A percentile compares a stretch with the other conserved stretches of the same genome.
Conservation (phyloP, 2,888 invertebrate genomes). For the Folsomia candida region DNA sequence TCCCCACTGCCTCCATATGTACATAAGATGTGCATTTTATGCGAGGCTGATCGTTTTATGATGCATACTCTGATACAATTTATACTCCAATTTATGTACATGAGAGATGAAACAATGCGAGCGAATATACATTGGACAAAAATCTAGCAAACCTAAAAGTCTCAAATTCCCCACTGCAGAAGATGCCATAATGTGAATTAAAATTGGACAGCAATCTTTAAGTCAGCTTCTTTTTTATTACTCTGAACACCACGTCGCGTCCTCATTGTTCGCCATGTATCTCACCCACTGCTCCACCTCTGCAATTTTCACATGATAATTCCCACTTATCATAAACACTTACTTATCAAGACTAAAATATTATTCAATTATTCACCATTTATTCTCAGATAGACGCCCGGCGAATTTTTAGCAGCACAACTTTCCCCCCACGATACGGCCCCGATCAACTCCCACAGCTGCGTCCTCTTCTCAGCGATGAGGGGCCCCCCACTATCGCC, state of each 20-base stretch:
- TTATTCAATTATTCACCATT: constrained; percentile 21
- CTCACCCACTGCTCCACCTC: constrained; percentile 46
- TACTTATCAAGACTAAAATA: not conserved
- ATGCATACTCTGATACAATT: no score
- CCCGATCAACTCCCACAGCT: constrained; percentile 41
- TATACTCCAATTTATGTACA: no score
- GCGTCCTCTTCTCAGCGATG: constrained; percentile 30
- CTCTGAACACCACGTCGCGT: constrained; percentile 40
- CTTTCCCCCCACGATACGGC: constrained; percentile 45
- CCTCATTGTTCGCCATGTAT: constrained; percentile 42
- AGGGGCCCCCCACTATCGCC: constrained; percentile 44
- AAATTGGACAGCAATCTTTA: no score
- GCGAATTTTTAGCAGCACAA: constrained; percentile 38
- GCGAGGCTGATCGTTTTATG: no score
- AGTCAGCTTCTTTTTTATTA: not conserved
- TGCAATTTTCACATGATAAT: constrained; percentile 9
- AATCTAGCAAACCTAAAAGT: no score
- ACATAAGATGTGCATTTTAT: no score
- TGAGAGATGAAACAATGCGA: no score
- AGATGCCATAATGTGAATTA: no score
- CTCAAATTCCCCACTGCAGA: no score
- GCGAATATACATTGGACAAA: no score
- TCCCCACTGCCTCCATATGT: no score
- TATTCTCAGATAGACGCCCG: constrained; percentile 38
- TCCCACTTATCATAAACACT: not conserved